phyloP scores from a whole-genome alignment of 2,797 vertebrate genomes.

The Triplophysa yarkandensis region DNA sequence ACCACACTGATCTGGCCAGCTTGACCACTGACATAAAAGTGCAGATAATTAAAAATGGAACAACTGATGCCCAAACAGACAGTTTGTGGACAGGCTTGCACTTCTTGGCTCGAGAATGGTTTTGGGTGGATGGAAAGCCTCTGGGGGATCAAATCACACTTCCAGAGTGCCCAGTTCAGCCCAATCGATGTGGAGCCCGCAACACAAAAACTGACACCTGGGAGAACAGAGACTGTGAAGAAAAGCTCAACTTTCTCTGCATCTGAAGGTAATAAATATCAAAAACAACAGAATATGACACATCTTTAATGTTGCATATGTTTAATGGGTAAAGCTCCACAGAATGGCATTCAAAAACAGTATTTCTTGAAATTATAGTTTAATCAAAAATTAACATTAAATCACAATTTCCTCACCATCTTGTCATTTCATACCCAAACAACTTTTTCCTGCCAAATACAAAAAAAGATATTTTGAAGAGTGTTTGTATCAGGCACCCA shows the following conservation, averaged over 20 bases:
- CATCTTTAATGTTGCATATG: too few relatives aligned
- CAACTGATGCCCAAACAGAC: neutral
- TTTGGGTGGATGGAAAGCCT: constrained; percentile 9
- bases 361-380: too few relatives aligned
- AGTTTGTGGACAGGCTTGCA: constrained; percentile 41
- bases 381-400: too few relatives aligned
- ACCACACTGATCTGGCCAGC: constrained; percentile 11
- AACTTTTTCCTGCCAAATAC: too few relatives aligned
- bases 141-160: neutral
- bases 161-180: constrained; percentile 25
- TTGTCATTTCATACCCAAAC: too few relatives aligned
- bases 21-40: neutral
- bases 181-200: constrained; percentile 33
- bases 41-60: neutral
- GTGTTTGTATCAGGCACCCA: too few relatives aligned
- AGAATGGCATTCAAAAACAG: too few relatives aligned
- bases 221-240: constrained; percentile 32
- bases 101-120: constrained; percentile 28
- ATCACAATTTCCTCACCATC: too few relatives aligned
- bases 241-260: constrained; percentile 43
- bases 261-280: neutral
- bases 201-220: neutral
- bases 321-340: too few relatives aligned
- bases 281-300: too few relatives aligned
- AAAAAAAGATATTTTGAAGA: too few relatives aligned